Conservation (phyloP, 2,888 invertebrate species). For the Boloria selene region DNA sequence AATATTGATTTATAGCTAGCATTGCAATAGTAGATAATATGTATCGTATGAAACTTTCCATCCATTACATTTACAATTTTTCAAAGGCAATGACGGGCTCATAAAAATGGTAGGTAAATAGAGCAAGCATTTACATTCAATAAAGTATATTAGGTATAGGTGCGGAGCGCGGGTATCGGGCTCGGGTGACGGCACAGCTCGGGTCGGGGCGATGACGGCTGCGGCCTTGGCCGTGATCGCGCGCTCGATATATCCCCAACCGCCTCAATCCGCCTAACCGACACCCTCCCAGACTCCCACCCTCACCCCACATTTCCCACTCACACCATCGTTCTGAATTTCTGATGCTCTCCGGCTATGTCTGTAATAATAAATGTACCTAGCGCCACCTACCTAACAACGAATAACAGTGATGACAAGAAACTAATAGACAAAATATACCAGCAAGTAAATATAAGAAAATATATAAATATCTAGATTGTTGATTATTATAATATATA, state of each 20-base stretch:
- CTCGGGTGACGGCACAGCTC: slow-evolving; percentile 43
- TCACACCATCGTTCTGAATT: slow-evolving; percentile 55
- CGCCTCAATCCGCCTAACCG: slow-evolving; percentile 49
- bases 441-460: background rate
- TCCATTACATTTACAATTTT: slow-evolving; percentile 8
- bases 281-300: slow-evolving; percentile 42
- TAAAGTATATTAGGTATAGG: slow-evolving; percentile 27
- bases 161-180: slow-evolving; percentile 28
- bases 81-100: slow-evolving; percentile 4
- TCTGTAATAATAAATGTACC: slow-evolving; percentile 47
- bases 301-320: slow-evolving; percentile 41
- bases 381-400: slow-evolving; percentile 41
- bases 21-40: too few species aligned
- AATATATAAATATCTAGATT: too few species aligned
- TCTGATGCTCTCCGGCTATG: slow-evolving; percentile 57
- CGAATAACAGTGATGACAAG: slow-evolving; percentile 35
- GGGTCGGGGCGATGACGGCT: slow-evolving; percentile 62
- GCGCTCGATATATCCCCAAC: slow-evolving; percentile 77
- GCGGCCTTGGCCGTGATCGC: slow-evolving; percentile 80
- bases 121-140: slow-evolving; percentile 31
- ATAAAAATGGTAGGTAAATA: slow-evolving; percentile 20
- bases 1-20: too few species aligned
- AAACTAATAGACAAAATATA: background rate
- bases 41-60: background rate
- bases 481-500: too few species aligned